Evolutionary conservation across 2,888 invertebrate genomes (phyloP).

Genomic region (Oscheius sp.): DNA sequence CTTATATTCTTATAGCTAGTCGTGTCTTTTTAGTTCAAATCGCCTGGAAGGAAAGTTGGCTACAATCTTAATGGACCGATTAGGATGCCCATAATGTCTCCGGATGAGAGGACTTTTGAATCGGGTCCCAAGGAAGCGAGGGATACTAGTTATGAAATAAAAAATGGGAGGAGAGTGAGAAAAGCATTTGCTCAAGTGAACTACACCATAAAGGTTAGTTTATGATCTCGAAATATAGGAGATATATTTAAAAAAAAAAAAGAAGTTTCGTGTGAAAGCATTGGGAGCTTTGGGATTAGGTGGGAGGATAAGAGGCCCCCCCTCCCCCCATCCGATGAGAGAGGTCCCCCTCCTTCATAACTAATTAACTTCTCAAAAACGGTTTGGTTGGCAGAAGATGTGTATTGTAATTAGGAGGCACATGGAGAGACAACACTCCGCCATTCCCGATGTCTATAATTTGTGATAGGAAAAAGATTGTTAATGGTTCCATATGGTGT

Average conservation of each 20-base stretch:
- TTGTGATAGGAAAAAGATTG: conserved; percentile 28
- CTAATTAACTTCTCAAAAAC: neutral
- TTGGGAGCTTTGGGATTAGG: conserved; percentile 16
- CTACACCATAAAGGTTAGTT: too few species aligned
- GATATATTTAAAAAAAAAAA: too few species aligned
- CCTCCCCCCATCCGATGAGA: too few species aligned
- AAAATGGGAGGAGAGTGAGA: too few species aligned
- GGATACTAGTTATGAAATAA: too few species aligned
- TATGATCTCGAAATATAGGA: too few species aligned
- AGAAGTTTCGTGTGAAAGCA: neutral
- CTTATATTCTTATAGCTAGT: neutral
- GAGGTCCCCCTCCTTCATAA: conserved; percentile 6
- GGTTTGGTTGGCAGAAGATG: neutral
- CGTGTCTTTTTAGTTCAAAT: neutral
- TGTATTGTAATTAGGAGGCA: conserved; percentile 8
- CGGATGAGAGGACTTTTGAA: too few species aligned
- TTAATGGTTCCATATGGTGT: conserved; percentile 28
- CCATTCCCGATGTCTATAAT: conserved; percentile 16
- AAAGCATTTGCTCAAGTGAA: too few species aligned
- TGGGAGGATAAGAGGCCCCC: conserved; percentile 6
- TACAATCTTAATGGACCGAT: conserved; percentile 14
- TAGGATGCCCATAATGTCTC: too few species aligned
- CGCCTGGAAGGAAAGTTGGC: conserved; percentile 4
- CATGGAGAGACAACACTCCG: neutral
- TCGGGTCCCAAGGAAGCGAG: too few species aligned